These are phyloP conservation scores for Magallana ariakensis DNA, from an alignment of 1,140 invertebrate genomes.

Conservation along the genomic window DNA sequence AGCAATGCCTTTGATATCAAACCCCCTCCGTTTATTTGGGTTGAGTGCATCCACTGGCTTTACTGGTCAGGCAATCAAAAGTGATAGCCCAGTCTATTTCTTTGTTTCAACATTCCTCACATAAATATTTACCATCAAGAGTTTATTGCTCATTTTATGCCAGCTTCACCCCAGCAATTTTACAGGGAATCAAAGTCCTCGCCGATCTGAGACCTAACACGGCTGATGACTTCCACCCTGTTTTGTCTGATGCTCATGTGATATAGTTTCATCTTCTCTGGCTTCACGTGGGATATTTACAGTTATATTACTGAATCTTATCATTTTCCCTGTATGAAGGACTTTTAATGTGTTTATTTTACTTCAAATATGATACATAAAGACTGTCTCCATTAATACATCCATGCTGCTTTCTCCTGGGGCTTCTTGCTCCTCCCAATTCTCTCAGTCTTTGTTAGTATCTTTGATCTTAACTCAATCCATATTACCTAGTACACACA, in stretches of 20 bases:
- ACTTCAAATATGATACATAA: not conserved
- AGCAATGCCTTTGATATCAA: conserved; percentile 18
- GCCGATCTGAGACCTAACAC: not conserved
- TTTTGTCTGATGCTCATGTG: not conserved
- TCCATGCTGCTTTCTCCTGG: not conserved
- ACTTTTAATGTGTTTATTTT: conserved; percentile 1
- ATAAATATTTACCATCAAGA: conserved; percentile 16
- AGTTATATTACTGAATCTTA: conserved; percentile 3
- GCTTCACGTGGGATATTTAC: not conserved
- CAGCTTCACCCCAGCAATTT: conserved; percentile 15
- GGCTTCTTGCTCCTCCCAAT: not conserved
- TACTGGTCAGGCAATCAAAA: conserved; percentile 13
- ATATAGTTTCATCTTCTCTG: not conserved
- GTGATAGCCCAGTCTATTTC: not conserved
- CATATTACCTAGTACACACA: not conserved
- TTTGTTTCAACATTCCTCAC: conserved; percentile 22
- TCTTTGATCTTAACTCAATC: conserved; percentile 6
- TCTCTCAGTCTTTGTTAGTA: not conserved
- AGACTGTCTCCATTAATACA: not conserved
- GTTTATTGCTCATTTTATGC: conserved; percentile 25
- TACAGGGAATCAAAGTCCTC: conserved; percentile 20
- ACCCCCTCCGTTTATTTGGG: not conserved
- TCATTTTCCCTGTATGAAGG: not conserved
- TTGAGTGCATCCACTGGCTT: not conserved
- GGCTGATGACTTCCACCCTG: conserved; percentile 6